Conservation (phyloP, 2,113 vertebrate species). For the Peromyscus maniculatus region DNA sequence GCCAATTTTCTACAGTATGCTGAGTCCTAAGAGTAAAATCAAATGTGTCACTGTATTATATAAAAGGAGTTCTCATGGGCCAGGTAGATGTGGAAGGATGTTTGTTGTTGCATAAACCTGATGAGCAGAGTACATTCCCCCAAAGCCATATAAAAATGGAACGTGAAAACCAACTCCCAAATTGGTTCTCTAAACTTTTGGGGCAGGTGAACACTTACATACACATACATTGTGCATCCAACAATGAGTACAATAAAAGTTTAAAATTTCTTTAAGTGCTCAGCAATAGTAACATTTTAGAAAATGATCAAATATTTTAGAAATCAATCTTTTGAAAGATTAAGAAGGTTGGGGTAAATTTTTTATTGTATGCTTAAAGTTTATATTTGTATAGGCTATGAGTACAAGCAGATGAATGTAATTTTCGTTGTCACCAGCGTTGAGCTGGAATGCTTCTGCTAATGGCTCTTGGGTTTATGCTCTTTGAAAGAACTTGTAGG, state of each 20-base stretch:
- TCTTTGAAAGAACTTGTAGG: slow-evolving; percentile 25
- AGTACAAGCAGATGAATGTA: neutral
- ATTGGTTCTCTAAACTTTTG: neutral
- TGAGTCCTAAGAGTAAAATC: neutral
- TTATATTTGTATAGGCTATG: neutral
- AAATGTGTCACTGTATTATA: neutral
- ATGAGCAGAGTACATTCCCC: neutral
- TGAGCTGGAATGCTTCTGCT: neutral
- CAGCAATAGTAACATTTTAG: neutral
- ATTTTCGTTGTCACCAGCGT: neutral
- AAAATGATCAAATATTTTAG: neutral
- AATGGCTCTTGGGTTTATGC: slow-evolving; percentile 37
- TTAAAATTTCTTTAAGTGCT: neutral
- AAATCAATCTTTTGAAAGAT: slow-evolving; percentile 26
- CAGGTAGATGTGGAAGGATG: neutral
- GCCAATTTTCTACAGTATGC: neutral
- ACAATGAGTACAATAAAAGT: neutral
- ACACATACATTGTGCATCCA: too few relatives aligned
- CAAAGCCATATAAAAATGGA: neutral
- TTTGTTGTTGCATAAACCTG: neutral
- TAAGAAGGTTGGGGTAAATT: neutral
- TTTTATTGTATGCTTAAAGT: neutral
- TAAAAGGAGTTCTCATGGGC: neutral
- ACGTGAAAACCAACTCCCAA: neutral
- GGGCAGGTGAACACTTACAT: neutral